These are phyloP conservation scores for Cephus rjabovi DNA, from an alignment of 2,888 invertebrate species.

Conservation along the genomic window DNA sequence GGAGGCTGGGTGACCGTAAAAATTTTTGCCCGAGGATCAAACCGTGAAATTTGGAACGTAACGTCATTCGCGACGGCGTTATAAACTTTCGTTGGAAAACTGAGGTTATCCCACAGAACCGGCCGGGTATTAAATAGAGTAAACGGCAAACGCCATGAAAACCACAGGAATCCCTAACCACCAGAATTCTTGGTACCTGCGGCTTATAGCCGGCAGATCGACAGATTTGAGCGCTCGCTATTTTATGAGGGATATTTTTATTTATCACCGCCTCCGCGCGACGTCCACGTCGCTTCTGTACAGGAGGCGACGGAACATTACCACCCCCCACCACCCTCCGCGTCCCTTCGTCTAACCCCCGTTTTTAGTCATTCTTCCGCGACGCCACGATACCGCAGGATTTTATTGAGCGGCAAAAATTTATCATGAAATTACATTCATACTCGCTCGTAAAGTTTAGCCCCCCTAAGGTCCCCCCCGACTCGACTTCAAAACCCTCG, in stretches of 20 bases:
- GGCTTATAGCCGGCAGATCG: not conserved
- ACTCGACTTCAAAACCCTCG: not conserved
- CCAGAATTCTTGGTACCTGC: not conserved
- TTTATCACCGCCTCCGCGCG: not conserved
- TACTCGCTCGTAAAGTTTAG: slow-evolving; percentile 48
- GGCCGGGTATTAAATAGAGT: not conserved
- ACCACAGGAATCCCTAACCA: not conserved
- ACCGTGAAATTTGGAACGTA: not conserved
- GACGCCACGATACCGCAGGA: not conserved
- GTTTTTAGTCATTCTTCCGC: not conserved
- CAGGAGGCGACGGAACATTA: not conserved
- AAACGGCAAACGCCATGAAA: not conserved
- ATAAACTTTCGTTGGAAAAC: not conserved
- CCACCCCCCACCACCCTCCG: not conserved
- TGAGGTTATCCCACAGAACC: not conserved
- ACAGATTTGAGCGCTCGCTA: not conserved
- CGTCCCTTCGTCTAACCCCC: not conserved
- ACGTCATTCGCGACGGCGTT: not conserved
- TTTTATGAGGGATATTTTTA: slow-evolving; percentile 2
- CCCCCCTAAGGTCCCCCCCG: not conserved
- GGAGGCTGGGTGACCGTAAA: slow-evolving; percentile 28
- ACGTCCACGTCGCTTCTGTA: not conserved
- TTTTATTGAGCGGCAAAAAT: slow-evolving; percentile 33
- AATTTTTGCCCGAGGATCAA: not conserved
- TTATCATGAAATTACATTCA: slow-evolving; percentile 48